Base-by-base conservation (phyloP, 2,113 vertebrate species). In the Cynocephalus volans region DNA sequence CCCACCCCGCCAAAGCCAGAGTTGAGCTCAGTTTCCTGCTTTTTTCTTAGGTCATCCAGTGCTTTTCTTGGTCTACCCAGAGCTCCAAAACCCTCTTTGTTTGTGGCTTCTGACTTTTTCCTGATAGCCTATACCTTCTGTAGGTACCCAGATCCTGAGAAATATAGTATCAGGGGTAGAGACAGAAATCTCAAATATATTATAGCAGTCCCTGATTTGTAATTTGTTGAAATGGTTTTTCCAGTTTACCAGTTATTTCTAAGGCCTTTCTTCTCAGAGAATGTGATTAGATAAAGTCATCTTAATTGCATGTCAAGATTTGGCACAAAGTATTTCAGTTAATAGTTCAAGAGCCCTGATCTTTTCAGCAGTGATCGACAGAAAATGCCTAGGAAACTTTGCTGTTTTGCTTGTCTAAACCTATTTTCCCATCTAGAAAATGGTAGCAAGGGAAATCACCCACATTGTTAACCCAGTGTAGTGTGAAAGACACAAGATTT, bases 351-450 rank as follows among this genome's bases (percentile, higher is more conserved):
- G 62, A 87, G 9, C 56, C 21, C 12, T 82, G 12, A 87, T 93
- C n/a, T 52, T 90, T 90, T 88, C 24, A 76, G 67, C 54, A 90
- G 80, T 41, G 13, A 89, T 54, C 45, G 75, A 89, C 52, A 93
- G 89, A 90, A 96, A 95, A 83, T 95, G 33, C 54, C 48, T 52
- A 81, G 70, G 58, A 60, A 86, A 75, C 72, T 73, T 89, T 72
- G 77, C 36, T 50, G 11, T 84, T 88, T 77, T 92, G 23, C 65
- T 54, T 70, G 28, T 82, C 58, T 18, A 19, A 81, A 80, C 26
- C 48, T 84, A 54, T n/a, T 96, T 89, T 76, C 56, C 65, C 48
- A 17, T 69, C 58, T 85, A 50, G 87, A 94, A 94, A 85, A 41
- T 79, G 56, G 19, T 8, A 91, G 14, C 77, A 36, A 67, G 65